Conservation (phyloP, 2,888 invertebrate species). For the Tipula vernalis region DNA sequence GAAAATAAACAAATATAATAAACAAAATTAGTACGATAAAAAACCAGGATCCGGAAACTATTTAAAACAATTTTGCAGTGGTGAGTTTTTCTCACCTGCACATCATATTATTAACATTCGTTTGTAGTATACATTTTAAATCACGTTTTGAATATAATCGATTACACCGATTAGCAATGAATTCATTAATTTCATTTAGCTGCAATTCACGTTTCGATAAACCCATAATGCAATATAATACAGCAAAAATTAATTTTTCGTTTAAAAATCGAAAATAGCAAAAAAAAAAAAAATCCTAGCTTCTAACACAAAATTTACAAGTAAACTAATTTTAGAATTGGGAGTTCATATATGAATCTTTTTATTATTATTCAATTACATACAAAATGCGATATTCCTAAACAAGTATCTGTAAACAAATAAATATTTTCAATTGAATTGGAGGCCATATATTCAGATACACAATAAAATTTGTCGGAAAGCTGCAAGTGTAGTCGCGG, state of each 20-base stretch:
- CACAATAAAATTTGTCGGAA: not conserved
- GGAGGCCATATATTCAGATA: not conserved
- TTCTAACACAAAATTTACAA: not conserved
- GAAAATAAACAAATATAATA: not conserved
- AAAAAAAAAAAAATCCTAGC: not conserved
- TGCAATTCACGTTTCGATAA: not conserved
- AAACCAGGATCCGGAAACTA: not conserved
- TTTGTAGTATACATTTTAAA: constrained; percentile 5
- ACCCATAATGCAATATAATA: not conserved
- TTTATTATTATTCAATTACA: not conserved
- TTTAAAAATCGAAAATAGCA: not conserved
- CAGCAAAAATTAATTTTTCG: not conserved
- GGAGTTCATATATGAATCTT: not conserved
- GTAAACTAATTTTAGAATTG: not conserved
- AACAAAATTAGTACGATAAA: not conserved
- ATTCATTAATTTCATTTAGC: not conserved
- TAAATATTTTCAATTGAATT: not conserved
- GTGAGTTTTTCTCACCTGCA: not conserved
- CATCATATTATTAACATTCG: constrained; percentile 8
- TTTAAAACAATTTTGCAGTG: not conserved
- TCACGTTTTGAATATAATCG: constrained; percentile 6
- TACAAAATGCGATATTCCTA: not conserved
- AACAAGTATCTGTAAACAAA: not conserved
- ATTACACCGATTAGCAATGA: not conserved
- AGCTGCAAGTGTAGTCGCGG: not conserved